These are phyloP conservation scores for Caenorhabditis imperialis DNA, from an alignment of 2,888 invertebrate species.

Conservation along the genomic window DNA sequence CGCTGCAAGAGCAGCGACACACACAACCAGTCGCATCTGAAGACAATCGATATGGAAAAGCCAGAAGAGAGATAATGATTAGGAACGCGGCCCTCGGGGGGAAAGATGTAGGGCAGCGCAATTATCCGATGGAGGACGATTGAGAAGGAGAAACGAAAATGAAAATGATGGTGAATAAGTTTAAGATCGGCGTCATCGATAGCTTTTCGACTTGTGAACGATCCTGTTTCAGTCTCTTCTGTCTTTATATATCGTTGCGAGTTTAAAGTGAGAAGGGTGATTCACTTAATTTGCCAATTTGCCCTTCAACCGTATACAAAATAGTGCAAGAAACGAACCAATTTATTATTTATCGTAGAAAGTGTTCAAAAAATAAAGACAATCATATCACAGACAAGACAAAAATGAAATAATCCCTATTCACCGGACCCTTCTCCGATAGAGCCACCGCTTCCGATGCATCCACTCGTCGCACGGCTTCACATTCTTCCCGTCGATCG, in stretches of 20 bases:
- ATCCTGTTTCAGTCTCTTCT: constrained; percentile 40
- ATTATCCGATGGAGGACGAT: constrained; percentile 3
- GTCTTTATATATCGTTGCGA: constrained; percentile 11
- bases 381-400: constrained; percentile 31
- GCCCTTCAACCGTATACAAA: no score
- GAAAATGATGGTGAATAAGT: constrained; percentile 25
- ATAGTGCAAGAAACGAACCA: no score
- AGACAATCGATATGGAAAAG: not conserved
- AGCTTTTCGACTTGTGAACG: constrained; percentile 23
- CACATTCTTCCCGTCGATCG: constrained; percentile 87
- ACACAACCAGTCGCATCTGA: constrained; percentile 3
- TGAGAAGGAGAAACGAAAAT: constrained; percentile 3
- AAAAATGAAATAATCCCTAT: not conserved
- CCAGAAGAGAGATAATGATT: not conserved
- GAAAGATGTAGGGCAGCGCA: not conserved
- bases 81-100: constrained; percentile 6
- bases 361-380: not conserved
- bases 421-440: constrained; percentile 42
- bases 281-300: no score
- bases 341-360: constrained; percentile 5
- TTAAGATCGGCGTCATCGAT: constrained; percentile 47
- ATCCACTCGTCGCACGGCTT: constrained; percentile 78
- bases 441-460: constrained; percentile 59
- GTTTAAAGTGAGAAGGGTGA: constrained; percentile 13
- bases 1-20: constrained; percentile 12